Evolutionary conservation across 2,113 vertebrate species (phyloP).

Genomic region (Psophia crepitans): DNA sequence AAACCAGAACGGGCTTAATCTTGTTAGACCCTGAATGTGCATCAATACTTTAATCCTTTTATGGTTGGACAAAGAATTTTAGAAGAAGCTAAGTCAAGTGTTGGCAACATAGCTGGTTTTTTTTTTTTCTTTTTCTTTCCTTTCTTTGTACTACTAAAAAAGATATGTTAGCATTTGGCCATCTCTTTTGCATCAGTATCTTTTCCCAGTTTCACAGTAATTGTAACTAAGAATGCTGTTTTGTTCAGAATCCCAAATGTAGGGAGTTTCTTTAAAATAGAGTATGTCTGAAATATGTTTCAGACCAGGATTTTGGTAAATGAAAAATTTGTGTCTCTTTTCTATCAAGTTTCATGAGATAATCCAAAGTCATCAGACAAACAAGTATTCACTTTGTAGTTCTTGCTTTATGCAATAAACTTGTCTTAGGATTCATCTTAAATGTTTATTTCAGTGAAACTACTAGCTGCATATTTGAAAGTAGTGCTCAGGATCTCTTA

Average conservation of each 20-base stretch:
- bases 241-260: neutral
- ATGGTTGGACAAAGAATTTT: neutral
- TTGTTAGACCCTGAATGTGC: neutral
- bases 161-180: rapidly evolving
- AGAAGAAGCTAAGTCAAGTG: neutral
- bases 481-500: neutral
- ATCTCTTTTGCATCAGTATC: neutral
- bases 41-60: neutral
- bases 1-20: no score
- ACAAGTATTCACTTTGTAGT: neutral
- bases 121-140: neutral
- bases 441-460: neutral
- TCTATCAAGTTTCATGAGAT: neutral
- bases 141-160: neutral
- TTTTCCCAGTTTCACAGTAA: neutral
- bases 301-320: neutral
- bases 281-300: neutral
- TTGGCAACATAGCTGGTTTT: rapidly evolving
- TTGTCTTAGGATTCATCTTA: neutral
- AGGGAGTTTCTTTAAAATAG: neutral
- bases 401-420: neutral
- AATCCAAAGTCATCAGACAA: neutral
- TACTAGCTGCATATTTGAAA: neutral
- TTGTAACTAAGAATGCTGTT: neutral
- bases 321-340: neutral